Conservation (phyloP, 2,888 invertebrate species). For the Sisyra terminalis region DNA sequence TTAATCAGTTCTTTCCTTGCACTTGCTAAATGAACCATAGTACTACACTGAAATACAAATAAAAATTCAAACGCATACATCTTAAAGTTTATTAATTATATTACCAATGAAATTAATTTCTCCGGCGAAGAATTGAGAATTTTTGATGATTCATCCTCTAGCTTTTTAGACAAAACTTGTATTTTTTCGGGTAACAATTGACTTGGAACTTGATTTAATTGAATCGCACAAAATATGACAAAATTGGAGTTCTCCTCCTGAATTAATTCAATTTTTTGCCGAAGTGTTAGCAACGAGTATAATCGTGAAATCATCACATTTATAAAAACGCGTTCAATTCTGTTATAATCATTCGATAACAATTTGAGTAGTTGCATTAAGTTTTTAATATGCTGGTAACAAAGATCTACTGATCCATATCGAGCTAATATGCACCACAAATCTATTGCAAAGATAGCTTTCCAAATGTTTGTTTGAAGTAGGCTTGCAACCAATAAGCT, state of each 20-base stretch:
- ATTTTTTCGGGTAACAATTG: too few relatives aligned
- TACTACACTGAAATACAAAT: too few relatives aligned
- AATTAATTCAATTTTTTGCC: slow-evolving; percentile 2
- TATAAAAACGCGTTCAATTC: neutral
- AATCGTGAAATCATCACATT: slow-evolving; percentile 3
- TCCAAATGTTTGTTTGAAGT: slow-evolving; percentile 16
- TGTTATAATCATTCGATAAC: neutral
- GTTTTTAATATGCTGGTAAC: slow-evolving; percentile 3
- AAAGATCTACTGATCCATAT: slow-evolving; percentile 6
- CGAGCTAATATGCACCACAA: slow-evolving; percentile 18
- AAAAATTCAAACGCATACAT: too few relatives aligned
- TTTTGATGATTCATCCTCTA: too few relatives aligned
- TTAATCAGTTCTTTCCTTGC: too few relatives aligned
- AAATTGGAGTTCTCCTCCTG: neutral
- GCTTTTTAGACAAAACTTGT: too few relatives aligned
- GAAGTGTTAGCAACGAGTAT: slow-evolving; percentile 1
- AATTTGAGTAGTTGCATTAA: neutral
- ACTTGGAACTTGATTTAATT: neutral
- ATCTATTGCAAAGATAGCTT: slow-evolving; percentile 18
- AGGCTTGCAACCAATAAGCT: slow-evolving; percentile 16
- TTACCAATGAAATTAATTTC: neutral
- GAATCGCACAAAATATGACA: neutral
- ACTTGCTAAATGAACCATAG: too few relatives aligned
- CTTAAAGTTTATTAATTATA: too few relatives aligned
- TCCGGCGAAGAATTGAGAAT: too few relatives aligned